phyloP scores from a whole-genome alignment of 2,888 invertebrate genomes.

The Nomada fabriciana region DNA sequence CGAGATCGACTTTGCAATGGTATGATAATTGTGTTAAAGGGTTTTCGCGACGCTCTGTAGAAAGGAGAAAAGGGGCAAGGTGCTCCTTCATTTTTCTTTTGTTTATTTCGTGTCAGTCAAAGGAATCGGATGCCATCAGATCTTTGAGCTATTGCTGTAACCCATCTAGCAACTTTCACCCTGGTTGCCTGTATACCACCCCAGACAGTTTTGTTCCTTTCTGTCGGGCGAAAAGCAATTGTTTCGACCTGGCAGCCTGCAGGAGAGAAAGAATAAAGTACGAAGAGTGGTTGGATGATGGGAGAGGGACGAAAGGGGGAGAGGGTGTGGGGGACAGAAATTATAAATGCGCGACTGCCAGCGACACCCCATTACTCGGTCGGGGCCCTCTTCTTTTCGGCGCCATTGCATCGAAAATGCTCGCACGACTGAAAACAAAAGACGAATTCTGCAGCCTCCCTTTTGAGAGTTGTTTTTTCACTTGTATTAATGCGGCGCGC shows the following conservation, averaged over 20 bases:
- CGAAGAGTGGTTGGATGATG: slow-evolving; percentile 53
- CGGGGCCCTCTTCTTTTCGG: slow-evolving; percentile 68
- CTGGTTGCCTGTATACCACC: slow-evolving; percentile 53
- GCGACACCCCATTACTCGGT: slow-evolving; percentile 76
- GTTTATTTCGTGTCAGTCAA: slow-evolving; percentile 19
- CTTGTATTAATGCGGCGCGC: slow-evolving; percentile 49
- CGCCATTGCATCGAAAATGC: slow-evolving; percentile 72
- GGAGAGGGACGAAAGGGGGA: slow-evolving; percentile 26
- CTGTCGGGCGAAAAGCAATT: slow-evolving; percentile 71
- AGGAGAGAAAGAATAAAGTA: slow-evolving; percentile 64
- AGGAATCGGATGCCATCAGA: slow-evolving; percentile 55
- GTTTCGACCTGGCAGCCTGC: slow-evolving; percentile 71
- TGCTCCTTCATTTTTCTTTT: slow-evolving; percentile 24
- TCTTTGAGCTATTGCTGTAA: slow-evolving; percentile 68
- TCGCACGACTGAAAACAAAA: slow-evolving; percentile 70
- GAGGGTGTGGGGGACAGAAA: slow-evolving; percentile 57
- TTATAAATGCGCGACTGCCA: slow-evolving; percentile 77
- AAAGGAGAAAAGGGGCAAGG: neutral
- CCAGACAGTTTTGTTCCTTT: slow-evolving; percentile 74
- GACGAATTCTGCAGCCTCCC: slow-evolving; percentile 45
- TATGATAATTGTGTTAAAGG: too few relatives aligned
- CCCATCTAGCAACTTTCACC: slow-evolving; percentile 71
- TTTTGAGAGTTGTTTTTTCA: slow-evolving; percentile 58
- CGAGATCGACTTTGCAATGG: neutral
- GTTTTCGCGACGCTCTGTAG: neutral